phyloP scores from a whole-genome alignment of 2,888 invertebrate genomes.

The Apodemia mormo region DNA sequence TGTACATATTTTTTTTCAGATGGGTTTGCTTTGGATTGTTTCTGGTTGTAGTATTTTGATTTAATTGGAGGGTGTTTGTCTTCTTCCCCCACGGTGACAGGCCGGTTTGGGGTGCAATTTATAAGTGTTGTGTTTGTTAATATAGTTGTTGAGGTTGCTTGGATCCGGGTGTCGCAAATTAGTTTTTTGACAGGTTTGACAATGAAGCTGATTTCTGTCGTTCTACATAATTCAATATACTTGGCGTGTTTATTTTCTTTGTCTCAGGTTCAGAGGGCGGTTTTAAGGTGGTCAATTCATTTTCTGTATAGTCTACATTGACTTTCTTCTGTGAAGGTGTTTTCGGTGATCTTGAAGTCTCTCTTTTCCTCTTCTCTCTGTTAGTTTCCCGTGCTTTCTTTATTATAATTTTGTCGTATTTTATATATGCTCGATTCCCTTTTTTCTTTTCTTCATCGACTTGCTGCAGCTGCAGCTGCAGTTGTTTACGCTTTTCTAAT shows the following conservation, averaged over 20 bases:
- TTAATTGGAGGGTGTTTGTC: too few relatives aligned
- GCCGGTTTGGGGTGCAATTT: too few relatives aligned
- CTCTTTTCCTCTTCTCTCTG: conserved; percentile 21
- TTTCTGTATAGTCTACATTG: conserved; percentile 7
- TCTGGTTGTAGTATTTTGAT: too few relatives aligned
- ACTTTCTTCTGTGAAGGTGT: conserved; percentile 27
- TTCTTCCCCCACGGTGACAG: too few relatives aligned
- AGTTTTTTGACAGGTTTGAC: conserved; percentile 32
- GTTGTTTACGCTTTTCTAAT: conserved; percentile 30
- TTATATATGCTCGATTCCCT: conserved; percentile 27
- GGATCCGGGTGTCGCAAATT: conserved; percentile 26
- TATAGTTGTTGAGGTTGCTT: conserved; percentile 18
- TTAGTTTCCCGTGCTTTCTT: neutral
- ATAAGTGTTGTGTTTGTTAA: too few relatives aligned
- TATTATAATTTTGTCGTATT: conserved; percentile 16
- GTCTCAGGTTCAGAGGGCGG: conserved; percentile 24
- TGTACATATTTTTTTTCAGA: too few relatives aligned
- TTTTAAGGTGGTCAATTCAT: conserved; percentile 9
- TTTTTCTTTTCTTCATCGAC: conserved; percentile 28
- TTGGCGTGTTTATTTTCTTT: conserved; percentile 29
- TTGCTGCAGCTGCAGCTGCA: conserved; percentile 31
- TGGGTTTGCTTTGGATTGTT: too few relatives aligned
- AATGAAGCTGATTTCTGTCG: conserved; percentile 20
- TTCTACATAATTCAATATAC: conserved; percentile 27
- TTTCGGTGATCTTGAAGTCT: conserved; percentile 32